phyloP scores from a whole-genome alignment of 92 coral and sea anemone genomes.

The Paragorgia papillata region DNA sequence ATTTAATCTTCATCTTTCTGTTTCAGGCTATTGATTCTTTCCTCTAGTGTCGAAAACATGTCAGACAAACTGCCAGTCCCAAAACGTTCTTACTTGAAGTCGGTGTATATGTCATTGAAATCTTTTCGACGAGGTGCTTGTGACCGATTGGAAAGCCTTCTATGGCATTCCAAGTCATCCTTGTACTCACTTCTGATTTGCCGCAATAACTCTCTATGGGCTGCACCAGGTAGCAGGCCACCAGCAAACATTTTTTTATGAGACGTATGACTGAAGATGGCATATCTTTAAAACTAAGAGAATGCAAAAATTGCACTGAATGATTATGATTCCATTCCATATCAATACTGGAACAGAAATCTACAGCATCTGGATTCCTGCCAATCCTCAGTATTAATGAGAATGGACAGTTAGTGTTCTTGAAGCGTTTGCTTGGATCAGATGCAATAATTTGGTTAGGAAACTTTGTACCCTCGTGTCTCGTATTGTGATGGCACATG shows the following conservation, averaged over 20 bases:
- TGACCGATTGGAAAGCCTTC: conserved; percentile 31
- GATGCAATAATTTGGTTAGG: neutral
- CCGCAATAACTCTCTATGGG: conserved; percentile 9
- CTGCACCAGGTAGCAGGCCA: conserved; percentile 36
- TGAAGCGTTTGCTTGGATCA: conserved; percentile 13
- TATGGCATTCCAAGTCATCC: conserved; percentile 28
- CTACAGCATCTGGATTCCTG: neutral
- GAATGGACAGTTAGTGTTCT: conserved; percentile 22
- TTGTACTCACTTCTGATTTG: conserved; percentile 22
- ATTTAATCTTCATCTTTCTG: neutral
- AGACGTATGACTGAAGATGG: neutral
- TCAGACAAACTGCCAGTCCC: conserved; percentile 28
- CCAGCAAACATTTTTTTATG: conserved; percentile 16
- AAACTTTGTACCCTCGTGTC: conserved; percentile 11
- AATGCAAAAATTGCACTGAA: neutral
- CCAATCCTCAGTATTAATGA: conserved; percentile 5
- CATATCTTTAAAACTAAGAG: conserved; percentile 24
- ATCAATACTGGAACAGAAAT: conserved; percentile 8
- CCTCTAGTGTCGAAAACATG: conserved; percentile 14
- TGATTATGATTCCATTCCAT: conserved; percentile 34
- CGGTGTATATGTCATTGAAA: conserved; percentile 26
- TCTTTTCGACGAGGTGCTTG: conserved; percentile 29
- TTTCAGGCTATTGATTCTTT: conserved; percentile 19
- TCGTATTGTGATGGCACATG: conserved; percentile 24
- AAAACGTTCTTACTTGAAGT: conserved; percentile 27